Base-by-base conservation (phyloP, 1,140 invertebrate genomes). In the Cyclargus thomasi region DNA sequence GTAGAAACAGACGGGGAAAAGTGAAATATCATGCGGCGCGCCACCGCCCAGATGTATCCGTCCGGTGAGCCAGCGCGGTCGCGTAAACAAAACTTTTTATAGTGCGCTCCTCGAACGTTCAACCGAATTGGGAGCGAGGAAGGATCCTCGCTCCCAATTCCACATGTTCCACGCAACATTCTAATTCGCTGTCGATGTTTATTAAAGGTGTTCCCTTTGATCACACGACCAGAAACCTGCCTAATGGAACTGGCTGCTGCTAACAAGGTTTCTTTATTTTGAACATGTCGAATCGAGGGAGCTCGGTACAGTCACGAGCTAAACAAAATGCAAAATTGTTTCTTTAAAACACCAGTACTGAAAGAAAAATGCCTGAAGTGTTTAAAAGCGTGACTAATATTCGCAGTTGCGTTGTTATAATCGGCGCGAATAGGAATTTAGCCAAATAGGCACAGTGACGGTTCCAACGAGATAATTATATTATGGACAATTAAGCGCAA, bases 31-130 rank as follows among this genome's bases (percentile, higher is more conserved):
- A 80, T 82, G 82, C 78, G 81, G 82, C 77, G 55, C 69, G 71
- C 80, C 80, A 68, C 76, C 73, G 76, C 70, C 73, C 69, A 77
- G 74, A 81, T 75, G 76, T 79, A 86, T 86, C 82, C 84, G 16
- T 55, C 55, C 20, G 82, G 83, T 76, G 72, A 64, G 76, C 73
- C 67, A 67, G 75, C 76, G 78, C 76, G 75, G 70, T 67, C 73
- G 70, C 73, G 81, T 86, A 88, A 86, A 88, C 83, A 88, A 81
- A 72, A 85, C 80, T 86, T 85, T 86, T 86, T 85, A 88, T 85
- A 86, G 83, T 81, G 73, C 75, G 80, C 20, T 73, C 79, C 74
- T 83, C 78, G 81, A 74, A 62, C 76, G 69, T 74, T 74, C 75
- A 72, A 72, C 76, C 72, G 74, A 70, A 63, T 20, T 64, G n/a